Evolutionary conservation across 2,797 vertebrate genomes (phyloP).

Genomic region (Phrynocephalus guinanensis): DNA sequence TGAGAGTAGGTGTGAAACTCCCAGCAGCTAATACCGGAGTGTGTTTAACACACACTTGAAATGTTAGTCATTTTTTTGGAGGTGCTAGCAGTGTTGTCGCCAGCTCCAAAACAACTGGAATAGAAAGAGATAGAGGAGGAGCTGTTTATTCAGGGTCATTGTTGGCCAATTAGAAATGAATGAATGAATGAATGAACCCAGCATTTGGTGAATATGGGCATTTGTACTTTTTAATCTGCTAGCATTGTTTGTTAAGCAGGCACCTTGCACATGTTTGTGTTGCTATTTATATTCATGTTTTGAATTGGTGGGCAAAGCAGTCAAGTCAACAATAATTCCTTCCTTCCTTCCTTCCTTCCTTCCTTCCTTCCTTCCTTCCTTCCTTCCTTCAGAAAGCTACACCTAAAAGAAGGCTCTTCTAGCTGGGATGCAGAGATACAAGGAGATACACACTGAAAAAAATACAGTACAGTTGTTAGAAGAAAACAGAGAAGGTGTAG

Average conservation of each 20-base stretch:
- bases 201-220: no score
- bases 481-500: background rate
- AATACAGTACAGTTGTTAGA: constrained; percentile 1
- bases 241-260: no score
- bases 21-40: constrained; percentile 63
- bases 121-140: constrained; percentile 54
- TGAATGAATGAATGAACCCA: no score
- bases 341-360: background rate
- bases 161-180: constrained; percentile 62
- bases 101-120: constrained; percentile 56
- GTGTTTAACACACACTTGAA: constrained; percentile 55
- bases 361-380: background rate
- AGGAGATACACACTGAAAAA: constrained; percentile 18
- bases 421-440: constrained; percentile 13
- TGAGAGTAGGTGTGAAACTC: constrained; percentile 61
- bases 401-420: background rate
- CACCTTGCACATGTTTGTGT: no score
- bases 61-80: constrained; percentile 51
- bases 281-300: no score
- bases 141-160: constrained; percentile 52
- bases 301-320: no score
- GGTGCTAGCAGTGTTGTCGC: constrained; percentile 14
- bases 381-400: constrained; percentile 12
- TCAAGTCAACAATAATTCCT: no score
- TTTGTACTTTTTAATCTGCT: no score